A percentile compares a stretch with the other conserved stretches of the same genome.
Conservation (phyloP, 2,888 invertebrate species). For the Lithophane socia region DNA sequence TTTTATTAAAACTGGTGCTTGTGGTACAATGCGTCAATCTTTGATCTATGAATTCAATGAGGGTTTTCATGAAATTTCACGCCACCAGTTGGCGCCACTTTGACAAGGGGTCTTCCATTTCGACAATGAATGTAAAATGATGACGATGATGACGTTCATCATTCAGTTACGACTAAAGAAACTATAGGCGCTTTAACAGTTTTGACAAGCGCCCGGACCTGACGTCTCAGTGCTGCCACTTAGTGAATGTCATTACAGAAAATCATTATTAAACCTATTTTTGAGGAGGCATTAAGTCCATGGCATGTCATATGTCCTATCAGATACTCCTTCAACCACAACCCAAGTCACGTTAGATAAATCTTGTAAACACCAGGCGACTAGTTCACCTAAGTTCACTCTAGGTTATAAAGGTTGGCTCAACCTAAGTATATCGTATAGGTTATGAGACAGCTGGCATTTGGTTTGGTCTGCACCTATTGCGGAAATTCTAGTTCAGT, state of each 20-base stretch:
- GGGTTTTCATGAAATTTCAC: too few relatives aligned
- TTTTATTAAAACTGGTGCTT: background rate
- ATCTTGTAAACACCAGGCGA: constrained; percentile 34
- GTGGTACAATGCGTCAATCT: background rate
- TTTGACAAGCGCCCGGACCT: too few relatives aligned
- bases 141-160: too few relatives aligned
- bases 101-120: too few relatives aligned
- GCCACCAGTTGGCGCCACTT: too few relatives aligned
- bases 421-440: constrained; percentile 34
- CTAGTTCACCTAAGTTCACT: constrained; percentile 30
- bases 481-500: constrained; percentile 53
- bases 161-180: too few relatives aligned
- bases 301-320: background rate
- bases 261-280: background rate
- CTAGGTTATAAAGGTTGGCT: constrained; percentile 38
- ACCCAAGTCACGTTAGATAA: constrained; percentile 13
- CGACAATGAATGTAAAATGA: too few relatives aligned
- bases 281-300: background rate
- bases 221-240: too few relatives aligned
- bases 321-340: background rate
- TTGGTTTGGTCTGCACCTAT: constrained; percentile 46
- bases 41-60: background rate
- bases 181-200: too few relatives aligned
- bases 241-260: too few relatives aligned
- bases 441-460: constrained; percentile 45